Percentiles rank a stretch among this genome's conserved stretches.
These are phyloP conservation scores for Neocrepidodera transversa DNA, from an alignment of 2,888 invertebrate species.

Conservation along the genomic window DNA sequence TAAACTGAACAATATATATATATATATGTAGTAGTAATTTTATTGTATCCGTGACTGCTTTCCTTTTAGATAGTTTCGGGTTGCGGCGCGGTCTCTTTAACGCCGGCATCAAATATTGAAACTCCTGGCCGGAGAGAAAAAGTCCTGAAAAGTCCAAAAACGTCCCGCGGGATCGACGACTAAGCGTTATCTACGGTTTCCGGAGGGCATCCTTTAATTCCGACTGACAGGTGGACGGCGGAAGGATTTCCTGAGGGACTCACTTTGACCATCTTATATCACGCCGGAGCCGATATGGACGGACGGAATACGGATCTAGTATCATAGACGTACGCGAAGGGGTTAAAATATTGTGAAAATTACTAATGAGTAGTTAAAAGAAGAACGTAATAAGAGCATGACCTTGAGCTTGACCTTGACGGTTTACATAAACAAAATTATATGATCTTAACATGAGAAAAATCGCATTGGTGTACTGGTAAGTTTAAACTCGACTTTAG, in stretches of 20 bases:
- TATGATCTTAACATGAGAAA: no score
- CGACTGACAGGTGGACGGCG: constrained; percentile 64
- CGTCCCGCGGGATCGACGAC: constrained; percentile 52
- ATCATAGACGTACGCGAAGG: constrained; percentile 60
- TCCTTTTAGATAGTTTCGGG: background rate
- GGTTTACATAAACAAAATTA: no score
- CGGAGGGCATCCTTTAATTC: constrained; percentile 65
- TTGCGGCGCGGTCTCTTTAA: constrained; percentile 48
- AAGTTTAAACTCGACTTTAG: no score
- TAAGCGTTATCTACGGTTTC: constrained; percentile 58
- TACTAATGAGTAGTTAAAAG: no score
- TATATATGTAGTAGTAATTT: no score
- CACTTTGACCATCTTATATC: constrained; percentile 56
- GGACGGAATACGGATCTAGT: constrained; percentile 33
- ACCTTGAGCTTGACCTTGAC: no score
- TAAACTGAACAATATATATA: no score
- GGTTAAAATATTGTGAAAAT: constrained; percentile 42
- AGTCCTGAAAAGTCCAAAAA: constrained; percentile 38
- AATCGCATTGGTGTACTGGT: no score
- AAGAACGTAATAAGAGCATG: no score
- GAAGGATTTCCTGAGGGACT: constrained; percentile 57
- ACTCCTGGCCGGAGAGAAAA: constrained; percentile 53
- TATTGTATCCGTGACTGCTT: background rate
- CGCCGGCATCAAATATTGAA: constrained; percentile 58
- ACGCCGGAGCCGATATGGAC: constrained; percentile 54